phyloP scores from a whole-genome alignment of 2,797 vertebrate species.

The Dendrocincla tyrannina region DNA sequence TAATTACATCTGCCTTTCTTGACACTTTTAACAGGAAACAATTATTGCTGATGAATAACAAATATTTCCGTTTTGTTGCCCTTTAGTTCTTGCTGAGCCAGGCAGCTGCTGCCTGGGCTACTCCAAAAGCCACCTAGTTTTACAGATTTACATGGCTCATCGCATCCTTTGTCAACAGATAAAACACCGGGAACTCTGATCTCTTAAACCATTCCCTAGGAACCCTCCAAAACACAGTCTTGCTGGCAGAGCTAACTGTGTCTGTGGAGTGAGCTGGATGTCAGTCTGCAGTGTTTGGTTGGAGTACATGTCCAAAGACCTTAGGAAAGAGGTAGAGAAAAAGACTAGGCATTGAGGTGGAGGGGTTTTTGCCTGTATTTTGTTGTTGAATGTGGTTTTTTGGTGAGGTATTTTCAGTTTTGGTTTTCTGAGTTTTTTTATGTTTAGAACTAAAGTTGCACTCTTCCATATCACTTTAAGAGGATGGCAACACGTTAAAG shows the following conservation, averaged over 20 bases:
- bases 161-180: not conserved
- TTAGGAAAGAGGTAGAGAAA: not conserved
- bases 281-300: not conserved
- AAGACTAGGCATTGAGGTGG: not conserved
- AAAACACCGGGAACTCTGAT: not conserved
- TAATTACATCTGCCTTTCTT: not conserved
- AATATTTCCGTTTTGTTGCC: not conserved
- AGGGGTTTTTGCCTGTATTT: not conserved
- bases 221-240: not conserved
- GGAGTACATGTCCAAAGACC: not conserved
- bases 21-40: not conserved
- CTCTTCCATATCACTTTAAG: not conserved
- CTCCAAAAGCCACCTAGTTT: not conserved
- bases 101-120: not conserved
- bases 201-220: not conserved
- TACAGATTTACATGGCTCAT: accelerated
- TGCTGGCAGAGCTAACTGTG: not conserved
- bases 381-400: not conserved
- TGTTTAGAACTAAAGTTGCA: not conserved
- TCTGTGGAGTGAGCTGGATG: not conserved
- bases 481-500: not conserved
- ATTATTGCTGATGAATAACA: not conserved
- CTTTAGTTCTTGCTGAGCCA: not conserved
- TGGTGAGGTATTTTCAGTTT: not conserved
- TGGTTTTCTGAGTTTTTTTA: not conserved